Percentiles rank a stretch among this genome's conserved stretches.
Conservation (phyloP, 2,113 vertebrate genomes). For the Chunga burmeisteri region DNA sequence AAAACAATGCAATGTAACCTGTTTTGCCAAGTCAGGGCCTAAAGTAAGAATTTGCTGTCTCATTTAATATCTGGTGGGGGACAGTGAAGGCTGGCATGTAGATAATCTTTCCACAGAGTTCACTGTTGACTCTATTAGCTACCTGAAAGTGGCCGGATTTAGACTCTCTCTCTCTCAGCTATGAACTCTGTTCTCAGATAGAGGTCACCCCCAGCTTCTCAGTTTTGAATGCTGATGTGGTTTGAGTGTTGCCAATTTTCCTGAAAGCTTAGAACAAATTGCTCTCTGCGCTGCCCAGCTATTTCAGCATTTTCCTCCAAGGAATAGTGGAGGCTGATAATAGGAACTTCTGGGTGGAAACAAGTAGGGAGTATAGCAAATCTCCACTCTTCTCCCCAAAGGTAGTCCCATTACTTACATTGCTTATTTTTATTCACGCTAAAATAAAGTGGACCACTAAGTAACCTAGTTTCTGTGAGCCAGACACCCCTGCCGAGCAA, state of each 20-base stretch:
- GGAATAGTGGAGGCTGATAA: not conserved
- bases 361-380: not conserved
- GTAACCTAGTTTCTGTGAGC: not conserved
- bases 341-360: not conserved
- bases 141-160: not conserved
- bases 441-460: not conserved
- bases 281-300: not conserved
- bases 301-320: conserved; percentile 20
- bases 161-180: not conserved
- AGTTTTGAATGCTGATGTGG: conserved; percentile 21
- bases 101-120: not conserved
- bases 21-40: not conserved
- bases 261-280: conserved; percentile 34
- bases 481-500: not conserved
- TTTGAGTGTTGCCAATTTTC: conserved; percentile 18
- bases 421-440: not conserved
- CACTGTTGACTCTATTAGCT: not conserved
- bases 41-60: not conserved
- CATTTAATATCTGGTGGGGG: not conserved
- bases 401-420: not conserved
- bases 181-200: not conserved
- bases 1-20: not conserved
- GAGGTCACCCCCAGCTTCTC: not conserved
- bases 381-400: not conserved
- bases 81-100: not conserved